These are phyloP conservation scores for Columba janthina DNA, from an alignment of 2,113 vertebrate genomes.

Conservation along the genomic window DNA sequence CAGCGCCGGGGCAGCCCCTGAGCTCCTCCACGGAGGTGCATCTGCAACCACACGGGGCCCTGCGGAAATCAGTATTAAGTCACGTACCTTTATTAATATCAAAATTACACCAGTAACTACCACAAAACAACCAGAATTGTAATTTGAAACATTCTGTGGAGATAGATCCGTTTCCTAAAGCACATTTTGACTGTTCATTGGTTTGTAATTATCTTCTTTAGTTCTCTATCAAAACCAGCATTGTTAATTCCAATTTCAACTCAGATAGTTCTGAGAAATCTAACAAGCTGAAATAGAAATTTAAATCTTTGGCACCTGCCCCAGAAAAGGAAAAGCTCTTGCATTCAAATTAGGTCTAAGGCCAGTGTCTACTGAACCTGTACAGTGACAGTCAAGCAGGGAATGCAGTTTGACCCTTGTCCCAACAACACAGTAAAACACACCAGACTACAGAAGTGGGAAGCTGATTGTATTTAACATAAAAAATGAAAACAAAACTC, in stretches of 20 bases:
- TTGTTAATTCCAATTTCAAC: not conserved
- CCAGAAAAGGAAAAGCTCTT: not conserved
- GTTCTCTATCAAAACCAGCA: not conserved
- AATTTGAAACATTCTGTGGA: not conserved
- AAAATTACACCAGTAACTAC: not conserved
- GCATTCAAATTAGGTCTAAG: not conserved
- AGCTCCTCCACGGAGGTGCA: not conserved
- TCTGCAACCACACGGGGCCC: not conserved
- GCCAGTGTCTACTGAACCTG: not conserved
- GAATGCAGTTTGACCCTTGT: not conserved
- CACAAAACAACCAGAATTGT: not conserved
- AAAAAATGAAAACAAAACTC: not conserved
- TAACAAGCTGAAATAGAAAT: not conserved
- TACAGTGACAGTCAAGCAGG: not conserved
- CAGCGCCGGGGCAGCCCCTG: not conserved
- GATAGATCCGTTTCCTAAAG: not conserved
- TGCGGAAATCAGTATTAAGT: not conserved
- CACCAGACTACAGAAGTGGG: not conserved
- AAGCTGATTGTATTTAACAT: not conserved
- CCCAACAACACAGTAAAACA: not conserved
- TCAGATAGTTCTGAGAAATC: not conserved
- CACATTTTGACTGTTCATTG: not conserved
- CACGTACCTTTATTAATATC: not conserved
- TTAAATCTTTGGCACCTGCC: not conserved
- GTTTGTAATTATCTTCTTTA: not conserved